Evolutionary conservation across 2,888 invertebrate species (phyloP), one percentile per base, ranked within the genome.

Genomic region (Willowsia nigromaculata): DNA sequence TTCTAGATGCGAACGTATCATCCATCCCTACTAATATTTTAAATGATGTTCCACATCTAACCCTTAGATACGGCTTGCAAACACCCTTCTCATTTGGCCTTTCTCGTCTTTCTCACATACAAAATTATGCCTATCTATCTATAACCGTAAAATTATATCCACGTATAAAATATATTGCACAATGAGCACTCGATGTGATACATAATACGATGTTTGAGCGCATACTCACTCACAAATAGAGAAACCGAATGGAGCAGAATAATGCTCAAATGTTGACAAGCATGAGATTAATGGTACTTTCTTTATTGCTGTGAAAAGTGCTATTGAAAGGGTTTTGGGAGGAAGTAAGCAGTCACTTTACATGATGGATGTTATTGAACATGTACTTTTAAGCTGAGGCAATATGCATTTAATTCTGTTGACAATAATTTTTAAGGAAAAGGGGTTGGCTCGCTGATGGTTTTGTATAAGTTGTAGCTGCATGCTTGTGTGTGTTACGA

Each of bases 221-320:
- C 25, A 43, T 71, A 25, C 47, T 76, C 47, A 15, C 40, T 11
- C 76, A 76, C 25, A 76, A 76, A 50, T 50, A 30, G 47, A 76
- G 76, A 76, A 50, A 50, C 47, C 27, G 76, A 76, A 76, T 76
- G 50, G 22, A 59, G 65, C 37, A 78, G 65, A 71, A 83, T 81
- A 84, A 78, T 84, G 84, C 65, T 84, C 53, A 50, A 84, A 88
- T 78, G 88, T 50, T 88, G 88, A 88, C 88, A 88, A 88, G 59
- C 78, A 83, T 59, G 88, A 88, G 88, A 88, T 88, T 88, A 88
- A 88, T 88, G 88, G 88, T 74, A 71, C 78, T 83, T 84, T 76
- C 71, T 88, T 88, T 84, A 84, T 88, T 76, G 53, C 83, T 88
- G 76, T 88, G 88, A 78, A 88, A 88, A 88, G 88, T 88, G 83